These are phyloP conservation scores for Ridgeia piscesae DNA, from an alignment of 1,140 invertebrate genomes.

Conservation along the genomic window DNA sequence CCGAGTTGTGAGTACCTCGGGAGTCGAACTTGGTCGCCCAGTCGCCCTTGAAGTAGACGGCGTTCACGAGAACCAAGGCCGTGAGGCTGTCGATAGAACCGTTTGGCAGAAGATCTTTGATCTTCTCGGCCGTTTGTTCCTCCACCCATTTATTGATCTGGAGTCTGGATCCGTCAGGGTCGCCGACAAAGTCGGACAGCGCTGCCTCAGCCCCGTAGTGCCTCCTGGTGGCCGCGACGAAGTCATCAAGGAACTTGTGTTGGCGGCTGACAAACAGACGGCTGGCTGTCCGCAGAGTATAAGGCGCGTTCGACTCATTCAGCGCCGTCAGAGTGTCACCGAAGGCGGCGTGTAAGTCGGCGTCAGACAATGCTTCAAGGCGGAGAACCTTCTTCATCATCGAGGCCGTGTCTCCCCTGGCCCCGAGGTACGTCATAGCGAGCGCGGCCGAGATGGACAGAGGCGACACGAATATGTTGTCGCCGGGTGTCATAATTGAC, in stretches of 20 bases:
- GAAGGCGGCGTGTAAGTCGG: slow-evolving; percentile 17
- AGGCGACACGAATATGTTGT: slow-evolving; percentile 17
- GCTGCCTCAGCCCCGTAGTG: slow-evolving; percentile 29
- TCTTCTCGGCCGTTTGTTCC: slow-evolving; percentile 71
- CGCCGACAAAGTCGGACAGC: slow-evolving; percentile 33
- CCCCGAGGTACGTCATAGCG: slow-evolving; percentile 76
- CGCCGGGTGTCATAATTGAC: not conserved
- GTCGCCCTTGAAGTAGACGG: slow-evolving; percentile 81
- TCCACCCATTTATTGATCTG: slow-evolving; percentile 80
- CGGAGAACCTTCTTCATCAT: slow-evolving; percentile 28
- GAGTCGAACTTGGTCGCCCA: slow-evolving; percentile 73
- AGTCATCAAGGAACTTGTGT: slow-evolving; percentile 31
- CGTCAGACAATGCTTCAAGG: slow-evolving; percentile 13
- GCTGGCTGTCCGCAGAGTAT: slow-evolving; percentile 76
- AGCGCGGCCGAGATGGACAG: slow-evolving; percentile 83
- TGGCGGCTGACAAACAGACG: slow-evolving; percentile 69
- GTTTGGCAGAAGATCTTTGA: slow-evolving; percentile 68
- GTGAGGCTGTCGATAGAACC: slow-evolving; percentile 58
- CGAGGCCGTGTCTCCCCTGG: slow-evolving; percentile 70
- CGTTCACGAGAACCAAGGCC: slow-evolving; percentile 75
- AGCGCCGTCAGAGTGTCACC: slow-evolving; percentile 67
- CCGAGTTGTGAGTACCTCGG: slow-evolving; percentile 58
- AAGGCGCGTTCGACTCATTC: slow-evolving; percentile 64
- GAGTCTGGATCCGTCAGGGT: slow-evolving; percentile 63
- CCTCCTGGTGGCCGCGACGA: slow-evolving; percentile 19